Percentiles rank a stretch among this genome's conserved stretches.
Conservation (phyloP, 2,113 vertebrate species). For the Empidonax alnorum region DNA sequence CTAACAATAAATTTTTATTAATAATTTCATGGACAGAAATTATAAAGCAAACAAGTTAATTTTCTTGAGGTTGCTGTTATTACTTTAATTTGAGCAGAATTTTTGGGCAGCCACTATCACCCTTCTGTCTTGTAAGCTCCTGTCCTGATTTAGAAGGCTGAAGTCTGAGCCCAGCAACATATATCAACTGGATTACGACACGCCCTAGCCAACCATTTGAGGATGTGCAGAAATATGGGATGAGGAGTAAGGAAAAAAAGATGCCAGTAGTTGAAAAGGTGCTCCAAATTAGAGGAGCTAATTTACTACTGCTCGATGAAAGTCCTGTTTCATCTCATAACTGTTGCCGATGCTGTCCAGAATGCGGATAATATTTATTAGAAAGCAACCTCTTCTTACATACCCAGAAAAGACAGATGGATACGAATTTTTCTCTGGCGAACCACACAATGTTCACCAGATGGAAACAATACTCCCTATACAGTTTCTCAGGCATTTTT, state of each 20-base stretch:
- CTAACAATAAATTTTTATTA: neutral
- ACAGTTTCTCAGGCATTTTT: slow-evolving; percentile 26
- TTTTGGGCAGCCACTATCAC: neutral
- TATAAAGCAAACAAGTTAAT: neutral
- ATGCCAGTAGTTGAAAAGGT: neutral
- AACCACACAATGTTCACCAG: slow-evolving; percentile 36
- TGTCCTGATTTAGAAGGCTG: neutral
- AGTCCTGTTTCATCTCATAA: neutral
- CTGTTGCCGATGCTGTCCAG: neutral
- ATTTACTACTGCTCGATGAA: neutral
- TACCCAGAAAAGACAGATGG: slow-evolving; percentile 53
- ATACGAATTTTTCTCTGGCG: slow-evolving; percentile 2
- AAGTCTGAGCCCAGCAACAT: neutral
- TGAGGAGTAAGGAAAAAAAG: neutral
- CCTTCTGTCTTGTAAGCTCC: neutral
- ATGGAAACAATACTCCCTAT: slow-evolving; percentile 43
- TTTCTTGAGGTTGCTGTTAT: neutral
- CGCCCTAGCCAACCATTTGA: neutral
- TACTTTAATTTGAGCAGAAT: neutral
- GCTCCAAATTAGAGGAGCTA: neutral
- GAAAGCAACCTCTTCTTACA: neutral
- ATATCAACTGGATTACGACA: neutral
- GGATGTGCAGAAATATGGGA: neutral
- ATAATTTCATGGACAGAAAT: neutral
- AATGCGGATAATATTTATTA: neutral